Conservation (phyloP, 2,113 vertebrate genomes). For the Odocoileus hemionus region DNA sequence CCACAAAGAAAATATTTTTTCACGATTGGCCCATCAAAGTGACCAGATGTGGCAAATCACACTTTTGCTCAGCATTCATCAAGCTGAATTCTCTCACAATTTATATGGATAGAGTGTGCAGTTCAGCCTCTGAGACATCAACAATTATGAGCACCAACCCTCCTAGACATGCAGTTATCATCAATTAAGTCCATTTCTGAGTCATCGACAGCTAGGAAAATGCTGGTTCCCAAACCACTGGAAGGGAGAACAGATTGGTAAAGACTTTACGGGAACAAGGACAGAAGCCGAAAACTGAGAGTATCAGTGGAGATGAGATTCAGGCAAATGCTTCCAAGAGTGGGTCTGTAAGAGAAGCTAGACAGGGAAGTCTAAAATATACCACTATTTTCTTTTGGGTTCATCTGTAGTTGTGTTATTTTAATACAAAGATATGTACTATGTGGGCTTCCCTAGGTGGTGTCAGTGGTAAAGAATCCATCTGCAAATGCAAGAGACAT, state of each 20-base stretch:
- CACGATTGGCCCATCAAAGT: background rate
- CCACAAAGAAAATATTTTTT: background rate
- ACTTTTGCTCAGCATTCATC: background rate
- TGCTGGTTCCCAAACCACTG: background rate
- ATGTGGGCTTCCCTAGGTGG: background rate
- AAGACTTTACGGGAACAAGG: background rate
- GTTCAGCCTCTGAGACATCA: background rate
- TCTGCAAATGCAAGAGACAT: background rate
- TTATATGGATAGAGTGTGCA: background rate
- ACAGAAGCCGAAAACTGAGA: background rate
- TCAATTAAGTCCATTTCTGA: background rate
- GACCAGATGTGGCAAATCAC: background rate
- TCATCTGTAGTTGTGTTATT: background rate
- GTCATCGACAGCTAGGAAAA: background rate
- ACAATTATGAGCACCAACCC: background rate
- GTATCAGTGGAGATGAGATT: accelerated
- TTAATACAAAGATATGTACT: background rate
- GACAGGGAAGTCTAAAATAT: background rate
- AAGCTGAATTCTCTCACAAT: background rate
- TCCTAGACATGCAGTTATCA: background rate
- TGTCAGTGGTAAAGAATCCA: background rate
- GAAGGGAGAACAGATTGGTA: background rate
- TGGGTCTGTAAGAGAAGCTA: background rate
- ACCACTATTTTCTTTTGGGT: background rate
- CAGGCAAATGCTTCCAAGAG: background rate